Percentiles rank a stretch among this genome's conserved stretches.
Conservation (phyloP, 2,888 invertebrate species). For the Leptinotarsa rubiginosa region DNA sequence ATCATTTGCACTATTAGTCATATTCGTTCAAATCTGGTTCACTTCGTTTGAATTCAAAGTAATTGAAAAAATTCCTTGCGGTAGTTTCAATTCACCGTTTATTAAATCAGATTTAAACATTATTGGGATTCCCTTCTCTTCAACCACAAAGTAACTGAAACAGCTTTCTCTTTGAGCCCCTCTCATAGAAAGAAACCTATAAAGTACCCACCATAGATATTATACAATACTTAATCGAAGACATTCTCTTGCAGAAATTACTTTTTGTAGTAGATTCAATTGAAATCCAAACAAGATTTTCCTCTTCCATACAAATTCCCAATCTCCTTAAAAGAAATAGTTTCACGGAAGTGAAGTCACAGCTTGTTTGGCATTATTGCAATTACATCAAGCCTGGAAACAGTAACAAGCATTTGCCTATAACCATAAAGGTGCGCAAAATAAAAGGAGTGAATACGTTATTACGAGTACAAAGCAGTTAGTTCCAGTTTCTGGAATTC, state of each 20-base stretch:
- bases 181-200: background rate
- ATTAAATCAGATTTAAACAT: too few species aligned
- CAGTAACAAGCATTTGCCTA: background rate
- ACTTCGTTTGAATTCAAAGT: too few species aligned
- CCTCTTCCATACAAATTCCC: background rate
- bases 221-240: background rate
- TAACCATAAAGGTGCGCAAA: background rate
- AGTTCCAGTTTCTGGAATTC: background rate
- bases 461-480: constrained; percentile 1
- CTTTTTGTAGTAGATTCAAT: background rate
- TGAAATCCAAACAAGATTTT: background rate
- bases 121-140: too few species aligned
- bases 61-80: too few species aligned
- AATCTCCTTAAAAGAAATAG: constrained; percentile 2
- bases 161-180: background rate
- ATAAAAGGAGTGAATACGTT: background rate
- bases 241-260: background rate
- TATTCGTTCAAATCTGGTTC: too few species aligned
- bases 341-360: background rate
- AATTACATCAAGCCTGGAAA: constrained; percentile 1
- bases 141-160: too few species aligned
- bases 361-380: background rate
- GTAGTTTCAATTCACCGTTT: too few species aligned
- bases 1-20: too few species aligned
- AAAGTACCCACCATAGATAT: background rate